These are phyloP conservation scores for Anolis carolinensis DNA, from an alignment of 2,113 vertebrate genomes.

Conservation along the genomic window DNA sequence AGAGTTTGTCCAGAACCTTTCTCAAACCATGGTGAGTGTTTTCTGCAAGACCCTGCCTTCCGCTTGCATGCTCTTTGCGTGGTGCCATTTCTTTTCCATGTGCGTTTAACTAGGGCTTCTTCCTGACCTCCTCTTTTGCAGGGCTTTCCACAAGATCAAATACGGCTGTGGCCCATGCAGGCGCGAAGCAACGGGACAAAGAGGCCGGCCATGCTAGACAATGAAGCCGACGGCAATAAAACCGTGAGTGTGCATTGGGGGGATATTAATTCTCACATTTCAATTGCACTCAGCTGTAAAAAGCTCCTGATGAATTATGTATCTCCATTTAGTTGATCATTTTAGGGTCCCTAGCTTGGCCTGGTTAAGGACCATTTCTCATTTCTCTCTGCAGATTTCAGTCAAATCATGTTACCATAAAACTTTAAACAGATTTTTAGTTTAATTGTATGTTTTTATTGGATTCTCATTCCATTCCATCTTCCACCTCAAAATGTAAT, in stretches of 20 bases:
- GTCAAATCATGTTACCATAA: not conserved
- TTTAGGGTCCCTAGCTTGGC: not conserved
- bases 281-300: constrained; percentile 10
- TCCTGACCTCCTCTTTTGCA: constrained; percentile 51
- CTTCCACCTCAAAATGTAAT: too few species aligned
- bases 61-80: not conserved
- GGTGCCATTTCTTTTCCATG: accelerated
- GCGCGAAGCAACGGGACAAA: constrained; percentile 98
- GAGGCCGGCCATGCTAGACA: constrained; percentile 96
- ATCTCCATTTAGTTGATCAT: too few species aligned
- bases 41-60: too few species aligned
- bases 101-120: not conserved
- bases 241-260: constrained; percentile 79
- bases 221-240: constrained; percentile 97
- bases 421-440: not conserved
- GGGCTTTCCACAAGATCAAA: constrained; percentile 99
- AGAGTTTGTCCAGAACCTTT: constrained; percentile 98
- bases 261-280: not conserved
- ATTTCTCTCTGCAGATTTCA: not conserved
- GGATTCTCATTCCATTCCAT: too few species aligned
- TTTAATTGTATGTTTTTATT: not conserved
- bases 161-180: constrained; percentile 99
- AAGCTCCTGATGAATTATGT: not conserved
- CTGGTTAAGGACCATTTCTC: not conserved
- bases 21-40: constrained; percentile 92